Evolutionary conservation across 1,140 invertebrate species (phyloP).

Genomic region (Trichomalopsis sarcophagae): DNA sequence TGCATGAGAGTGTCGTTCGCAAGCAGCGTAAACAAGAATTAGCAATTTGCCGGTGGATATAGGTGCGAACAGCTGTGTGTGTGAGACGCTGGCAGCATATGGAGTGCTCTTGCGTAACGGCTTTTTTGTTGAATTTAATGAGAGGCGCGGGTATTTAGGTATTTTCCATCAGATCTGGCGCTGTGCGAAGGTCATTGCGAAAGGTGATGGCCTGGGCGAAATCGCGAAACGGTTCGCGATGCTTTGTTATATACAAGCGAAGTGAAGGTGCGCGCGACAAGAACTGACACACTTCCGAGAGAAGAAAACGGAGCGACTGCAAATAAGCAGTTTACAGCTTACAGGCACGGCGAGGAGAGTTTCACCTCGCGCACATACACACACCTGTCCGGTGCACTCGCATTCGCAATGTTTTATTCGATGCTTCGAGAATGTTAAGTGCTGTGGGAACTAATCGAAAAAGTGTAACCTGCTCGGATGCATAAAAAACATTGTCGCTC

Average conservation of each 20-base stretch:
- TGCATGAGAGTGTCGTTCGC: slow-evolving; percentile 41
- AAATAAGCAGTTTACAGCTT: slow-evolving; percentile 36
- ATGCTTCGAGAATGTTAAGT: slow-evolving; percentile 41
- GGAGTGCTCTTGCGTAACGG: slow-evolving; percentile 14
- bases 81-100: not conserved
- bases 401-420: slow-evolving; percentile 35
- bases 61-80: not conserved
- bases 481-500: slow-evolving; percentile 11
- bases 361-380: slow-evolving; percentile 27
- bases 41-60: slow-evolving; percentile 13
- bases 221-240: slow-evolving; percentile 12
- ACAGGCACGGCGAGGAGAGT: not conserved
- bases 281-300: slow-evolving; percentile 50
- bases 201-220: not conserved
- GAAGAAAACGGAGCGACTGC: slow-evolving; percentile 36
- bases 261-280: slow-evolving; percentile 43
- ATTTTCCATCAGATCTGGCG: not conserved
- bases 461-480: slow-evolving; percentile 21
- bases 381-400: slow-evolving; percentile 36
- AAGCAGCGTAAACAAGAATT: slow-evolving; percentile 47
- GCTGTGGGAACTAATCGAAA: slow-evolving; percentile 49
- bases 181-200: slow-evolving; percentile 8
- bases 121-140: slow-evolving; percentile 39
- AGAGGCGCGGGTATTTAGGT: not conserved
- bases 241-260: slow-evolving; percentile 16